Evolutionary conservation across 2,797 vertebrate species (phyloP).

Genomic region (Zalophus californianus): DNA sequence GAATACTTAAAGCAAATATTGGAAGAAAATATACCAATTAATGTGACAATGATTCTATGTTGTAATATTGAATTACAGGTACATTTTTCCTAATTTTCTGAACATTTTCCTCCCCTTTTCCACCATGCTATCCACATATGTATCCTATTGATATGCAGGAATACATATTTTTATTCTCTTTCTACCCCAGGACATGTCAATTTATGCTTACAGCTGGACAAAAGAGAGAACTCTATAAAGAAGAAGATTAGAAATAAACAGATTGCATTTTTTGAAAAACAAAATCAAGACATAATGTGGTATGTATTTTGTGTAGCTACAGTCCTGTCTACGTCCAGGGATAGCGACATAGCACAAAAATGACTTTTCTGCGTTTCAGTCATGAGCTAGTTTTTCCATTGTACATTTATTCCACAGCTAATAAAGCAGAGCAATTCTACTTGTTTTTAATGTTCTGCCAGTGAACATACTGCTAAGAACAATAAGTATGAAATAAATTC

Average conservation of each 20-base stretch:
- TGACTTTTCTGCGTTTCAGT: constrained; percentile 75
- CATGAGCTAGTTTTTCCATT: constrained; percentile 83
- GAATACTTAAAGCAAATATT: constrained; percentile 21
- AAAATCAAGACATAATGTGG: not conserved
- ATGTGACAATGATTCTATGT: not conserved
- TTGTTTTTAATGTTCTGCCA: constrained; percentile 83
- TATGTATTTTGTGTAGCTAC: constrained; percentile 10
- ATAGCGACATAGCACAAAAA: constrained; percentile 74
- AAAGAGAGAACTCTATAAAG: constrained; percentile 12
- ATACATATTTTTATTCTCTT: not conserved
- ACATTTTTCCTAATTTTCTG: not conserved
- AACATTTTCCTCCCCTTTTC: not conserved
- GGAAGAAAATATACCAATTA: not conserved
- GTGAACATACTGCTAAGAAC: constrained; percentile 76
- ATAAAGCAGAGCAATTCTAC: constrained; percentile 77
- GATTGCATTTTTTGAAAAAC: constrained; percentile 30
- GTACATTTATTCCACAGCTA: constrained; percentile 82
- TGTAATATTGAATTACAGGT: not conserved
- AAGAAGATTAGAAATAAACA: not conserved
- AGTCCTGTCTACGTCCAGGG: constrained; percentile 53
- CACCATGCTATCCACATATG: not conserved
- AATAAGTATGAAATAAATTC: constrained; percentile 80
- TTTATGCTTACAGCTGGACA: constrained; percentile 14
- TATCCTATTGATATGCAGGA: not conserved
- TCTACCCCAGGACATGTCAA: not conserved